Base-by-base conservation (phyloP, 1,140 invertebrate species). In the Acromyrmex heyeri region DNA sequence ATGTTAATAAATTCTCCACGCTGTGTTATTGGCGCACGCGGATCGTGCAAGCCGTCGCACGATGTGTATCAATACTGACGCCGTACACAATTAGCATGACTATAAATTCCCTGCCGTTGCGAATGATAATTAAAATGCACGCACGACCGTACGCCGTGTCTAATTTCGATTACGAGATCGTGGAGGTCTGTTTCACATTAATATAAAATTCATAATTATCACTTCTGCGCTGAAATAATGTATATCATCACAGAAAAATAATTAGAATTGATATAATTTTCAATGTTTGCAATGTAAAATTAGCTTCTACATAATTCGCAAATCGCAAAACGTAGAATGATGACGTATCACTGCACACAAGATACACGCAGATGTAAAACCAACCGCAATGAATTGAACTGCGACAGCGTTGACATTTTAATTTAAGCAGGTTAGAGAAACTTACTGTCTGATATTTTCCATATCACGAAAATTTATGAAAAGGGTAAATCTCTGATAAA, bases 21-120 rank as follows among this genome's bases (percentile, higher is more conserved):
- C 55, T 3, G 53, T 73, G 53, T 82, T 82, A 82, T 82, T 82
- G 79, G 79, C 79, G 79, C 53, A 73, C 53, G 79, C 77, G 64
- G 21, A 81, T 79, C 61, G 77, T 67, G 44, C 77, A 67, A 55
- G 62, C 44, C 77, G 67, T 24, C 53, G 78, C 65, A 30, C 67
- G 53, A 72, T 73, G 67, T 82, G 79, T 73, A 73, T 73, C 79
- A 67, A 59, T 82, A 73, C 53, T 30, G 67, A 57, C 53, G 38
- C 24, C 67, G 67, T 82, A 61, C 69, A 73, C 69, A 73, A 82
- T 82, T 82, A 82, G 79, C 65, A 24, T 73, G 79, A 73, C 67
- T 27, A 55, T 82, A 82, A 82, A 61, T 61, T 82, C 55, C 67
- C 7, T 18, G 30, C 30, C 50, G 79, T 61, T 53, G 79, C 79